Evolutionary conservation across 2,888 invertebrate genomes (phyloP).

Genomic region (Podotricha telesiphe): DNA sequence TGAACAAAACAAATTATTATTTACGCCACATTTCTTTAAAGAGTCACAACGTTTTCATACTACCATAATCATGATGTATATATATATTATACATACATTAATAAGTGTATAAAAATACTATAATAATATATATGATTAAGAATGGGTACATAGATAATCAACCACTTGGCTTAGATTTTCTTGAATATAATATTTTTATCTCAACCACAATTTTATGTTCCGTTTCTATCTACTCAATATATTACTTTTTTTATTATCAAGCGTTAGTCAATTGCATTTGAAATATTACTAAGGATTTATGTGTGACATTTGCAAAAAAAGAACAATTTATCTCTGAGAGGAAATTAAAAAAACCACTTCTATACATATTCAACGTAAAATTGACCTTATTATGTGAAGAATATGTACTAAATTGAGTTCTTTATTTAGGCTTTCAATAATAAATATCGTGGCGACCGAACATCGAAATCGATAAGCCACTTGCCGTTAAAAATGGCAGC

Average conservation of each 20-base stretch:
- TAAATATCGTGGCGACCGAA: conserved; percentile 29
- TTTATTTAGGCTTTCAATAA: conserved; percentile 13
- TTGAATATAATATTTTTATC: too few relatives aligned
- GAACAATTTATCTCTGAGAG: conserved; percentile 16
- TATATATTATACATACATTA: too few relatives aligned
- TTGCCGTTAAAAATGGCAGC: conserved; percentile 35
- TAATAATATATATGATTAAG: too few relatives aligned
- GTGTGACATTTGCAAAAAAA: conserved; percentile 17
- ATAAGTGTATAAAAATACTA: too few relatives aligned
- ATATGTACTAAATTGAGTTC: conserved; percentile 18
- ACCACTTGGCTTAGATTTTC: too few relatives aligned
- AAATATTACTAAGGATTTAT: conserved; percentile 17
- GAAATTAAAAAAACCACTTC: conserved; percentile 24
- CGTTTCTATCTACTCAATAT: too few relatives aligned
- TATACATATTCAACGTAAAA: neutral
- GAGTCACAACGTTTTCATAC: too few relatives aligned
- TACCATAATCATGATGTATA: too few relatives aligned
- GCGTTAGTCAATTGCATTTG: neutral
- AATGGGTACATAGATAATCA: too few relatives aligned
- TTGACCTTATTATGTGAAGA: neutral
- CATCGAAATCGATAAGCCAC: conserved; percentile 35
- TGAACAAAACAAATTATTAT: too few relatives aligned
- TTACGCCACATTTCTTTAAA: too few relatives aligned
- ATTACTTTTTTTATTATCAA: neutral
- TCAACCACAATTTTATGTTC: too few relatives aligned